These are phyloP conservation scores for Herpetotheres cachinnans DNA, from an alignment of 2,113 vertebrate species.

Conservation along the genomic window DNA sequence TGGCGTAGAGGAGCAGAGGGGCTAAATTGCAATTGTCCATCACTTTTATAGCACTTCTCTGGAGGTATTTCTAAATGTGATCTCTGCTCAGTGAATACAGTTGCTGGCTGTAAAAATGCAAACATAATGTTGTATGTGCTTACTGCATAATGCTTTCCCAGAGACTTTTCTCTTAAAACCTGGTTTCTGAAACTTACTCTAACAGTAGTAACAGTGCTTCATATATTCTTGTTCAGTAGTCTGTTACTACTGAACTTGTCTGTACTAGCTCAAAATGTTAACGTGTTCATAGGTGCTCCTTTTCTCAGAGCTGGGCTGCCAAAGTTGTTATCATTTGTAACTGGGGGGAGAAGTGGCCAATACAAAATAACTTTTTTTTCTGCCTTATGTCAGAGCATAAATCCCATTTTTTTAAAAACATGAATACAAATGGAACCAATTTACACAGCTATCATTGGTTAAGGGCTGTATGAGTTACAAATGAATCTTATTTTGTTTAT, in stretches of 20 bases:
- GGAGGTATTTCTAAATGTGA: not conserved
- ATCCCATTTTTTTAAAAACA: not conserved
- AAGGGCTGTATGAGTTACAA: not conserved
- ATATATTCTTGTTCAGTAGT: not conserved
- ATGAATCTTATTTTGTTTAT: not conserved
- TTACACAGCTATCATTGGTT: not conserved
- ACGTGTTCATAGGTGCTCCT: not conserved
- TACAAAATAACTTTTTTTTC: not conserved
- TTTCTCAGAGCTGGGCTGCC: not conserved
- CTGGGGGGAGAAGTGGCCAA: not conserved
- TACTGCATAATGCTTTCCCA: not conserved
- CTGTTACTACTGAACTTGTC: not conserved
- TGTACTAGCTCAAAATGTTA: not conserved
- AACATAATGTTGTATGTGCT: not conserved
- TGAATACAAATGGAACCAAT: not conserved
- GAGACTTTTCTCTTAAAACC: not conserved
- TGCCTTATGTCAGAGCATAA: not conserved
- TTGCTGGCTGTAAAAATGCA: not conserved
- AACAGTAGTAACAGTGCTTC: not conserved
- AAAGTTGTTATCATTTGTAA: not conserved
- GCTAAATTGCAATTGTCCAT: not conserved
- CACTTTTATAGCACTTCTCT: accelerated
- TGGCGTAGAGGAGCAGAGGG: not conserved
- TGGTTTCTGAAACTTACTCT: not conserved
- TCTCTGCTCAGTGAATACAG: not conserved